Percentiles rank a stretch among this genome's conserved stretches.
Conservation (phyloP, 2,888 invertebrate species). For the Ferdinandea cuprea region DNA sequence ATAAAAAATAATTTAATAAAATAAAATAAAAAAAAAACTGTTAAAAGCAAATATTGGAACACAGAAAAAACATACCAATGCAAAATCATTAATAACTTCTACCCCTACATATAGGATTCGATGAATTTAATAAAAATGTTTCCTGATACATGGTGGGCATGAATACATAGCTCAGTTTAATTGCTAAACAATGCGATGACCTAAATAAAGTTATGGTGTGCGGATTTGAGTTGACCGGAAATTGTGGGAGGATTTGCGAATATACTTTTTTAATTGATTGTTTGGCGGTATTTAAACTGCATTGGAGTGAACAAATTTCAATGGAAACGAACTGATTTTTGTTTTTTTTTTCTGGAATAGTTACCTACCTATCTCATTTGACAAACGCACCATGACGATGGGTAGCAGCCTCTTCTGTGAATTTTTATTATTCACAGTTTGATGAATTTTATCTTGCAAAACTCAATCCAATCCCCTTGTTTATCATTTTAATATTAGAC, state of each 20-base stretch:
- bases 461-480: too few relatives aligned
- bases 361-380: too few relatives aligned
- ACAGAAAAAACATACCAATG: neutral
- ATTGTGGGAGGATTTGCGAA: neutral
- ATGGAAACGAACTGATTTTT: too few relatives aligned
- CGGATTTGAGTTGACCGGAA: neutral
- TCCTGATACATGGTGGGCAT: neutral
- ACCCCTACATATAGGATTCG: too few relatives aligned
- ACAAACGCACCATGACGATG: too few relatives aligned
- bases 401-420: too few relatives aligned
- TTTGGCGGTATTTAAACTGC: too few relatives aligned
- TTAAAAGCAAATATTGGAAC: neutral
- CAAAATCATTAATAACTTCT: neutral
- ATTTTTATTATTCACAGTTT: too few relatives aligned
- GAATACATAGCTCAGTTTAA: neutral
- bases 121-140: constrained; percentile 1
- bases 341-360: too few relatives aligned
- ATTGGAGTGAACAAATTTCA: too few relatives aligned
- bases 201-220: neutral
- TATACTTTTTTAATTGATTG: neutral
- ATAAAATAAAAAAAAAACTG: neutral
- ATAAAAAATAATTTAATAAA: constrained; percentile 23
- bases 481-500: too few relatives aligned
- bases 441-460: too few relatives aligned
- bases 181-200: neutral